Evolutionary conservation across 2,797 vertebrate species (phyloP), one percentile per base, ranked within the genome.

Genomic region (Centropyge bicolor): DNA sequence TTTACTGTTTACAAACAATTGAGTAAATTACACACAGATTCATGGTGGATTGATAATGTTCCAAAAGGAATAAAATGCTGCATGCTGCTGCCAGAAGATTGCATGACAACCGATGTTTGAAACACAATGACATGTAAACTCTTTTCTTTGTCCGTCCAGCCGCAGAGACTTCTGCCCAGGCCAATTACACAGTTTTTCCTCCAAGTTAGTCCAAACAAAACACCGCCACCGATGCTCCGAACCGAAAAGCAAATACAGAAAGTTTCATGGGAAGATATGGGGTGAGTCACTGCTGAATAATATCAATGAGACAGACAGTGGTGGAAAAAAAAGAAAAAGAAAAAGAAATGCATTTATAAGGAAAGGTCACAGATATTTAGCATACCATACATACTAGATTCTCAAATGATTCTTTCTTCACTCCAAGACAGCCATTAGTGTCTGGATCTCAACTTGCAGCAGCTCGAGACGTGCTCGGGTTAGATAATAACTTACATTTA

Each of bases 361-460:
- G 12, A 83, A 86, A 86, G 56, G 78, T 87, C 83, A 81, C 31
- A 55, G 14, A 74, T 75, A 40, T 64, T 69, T 64, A 70, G 24
- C 64, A 66, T 43, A 60, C 24, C 12, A 17, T 2, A 16, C 16
- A 72, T 48, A 22, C 45, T 9, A 40, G 41, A 24, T 24, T 68
- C 61, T 51, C 5, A 24, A 46, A 56, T n/a, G 19, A 24, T 22
- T 31, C 14, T 70, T 60, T 68, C 38, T 65, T 83, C 36, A 55
- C 19, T 16, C 16, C 17, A 38, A 64, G 17, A 24, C 22, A 62
- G 24, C 19, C 9, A 38, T 69, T 73, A 27, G n/a, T 46, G 54
- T 73, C 36, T 13, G 20, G 64, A 56, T 31, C 51, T 24, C 35
- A 64, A 22, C n/a, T 8, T 48, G 35, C 5, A 35, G 2, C 24